A percentile compares a stretch with the other conserved stretches of the same genome.
These are phyloP conservation scores for Drosophila tsacasi DNA, from an alignment of 1,140 invertebrate genomes.

Conservation along the genomic window DNA sequence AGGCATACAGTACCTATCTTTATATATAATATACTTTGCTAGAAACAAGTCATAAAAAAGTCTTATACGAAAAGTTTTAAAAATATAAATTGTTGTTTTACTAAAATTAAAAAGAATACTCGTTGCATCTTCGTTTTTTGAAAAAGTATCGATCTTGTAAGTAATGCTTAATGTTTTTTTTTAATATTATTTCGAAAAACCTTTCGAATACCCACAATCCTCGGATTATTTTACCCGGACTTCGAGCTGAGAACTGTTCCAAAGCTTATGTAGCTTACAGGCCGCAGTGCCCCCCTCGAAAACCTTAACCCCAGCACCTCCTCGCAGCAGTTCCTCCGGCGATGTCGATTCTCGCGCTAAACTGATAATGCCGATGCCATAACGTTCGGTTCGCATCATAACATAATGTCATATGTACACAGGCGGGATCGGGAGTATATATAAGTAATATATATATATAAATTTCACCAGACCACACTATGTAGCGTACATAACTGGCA, in stretches of 20 bases:
- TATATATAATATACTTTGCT: too few species aligned
- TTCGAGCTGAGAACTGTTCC: not conserved
- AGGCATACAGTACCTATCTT: too few species aligned
- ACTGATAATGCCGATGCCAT: slow-evolving; percentile 37
- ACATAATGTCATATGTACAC: slow-evolving; percentile 33
- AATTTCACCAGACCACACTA: slow-evolving; percentile 19
- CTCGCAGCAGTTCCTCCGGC: not conserved
- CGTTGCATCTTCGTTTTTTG: not conserved
- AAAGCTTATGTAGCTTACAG: not conserved
- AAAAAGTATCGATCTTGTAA: not conserved
- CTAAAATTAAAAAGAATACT: not conserved
- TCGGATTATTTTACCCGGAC: not conserved
- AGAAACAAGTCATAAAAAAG: too few species aligned
- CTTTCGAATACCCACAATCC: not conserved
- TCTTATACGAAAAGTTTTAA: too few species aligned
- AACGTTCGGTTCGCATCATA: slow-evolving; percentile 17
- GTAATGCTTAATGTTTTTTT: not conserved
- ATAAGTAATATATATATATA: not conserved
- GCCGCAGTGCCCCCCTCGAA: slow-evolving; percentile 23
- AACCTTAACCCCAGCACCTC: slow-evolving; percentile 32
- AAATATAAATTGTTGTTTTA: not conserved
- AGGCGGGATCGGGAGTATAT: slow-evolving; percentile 4
- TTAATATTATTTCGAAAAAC: not conserved
- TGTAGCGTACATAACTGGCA: slow-evolving; percentile 45
- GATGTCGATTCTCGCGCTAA: slow-evolving; percentile 13